Conservation (phyloP, 2,797 vertebrate genomes). For the Sebastes flavidus region DNA sequence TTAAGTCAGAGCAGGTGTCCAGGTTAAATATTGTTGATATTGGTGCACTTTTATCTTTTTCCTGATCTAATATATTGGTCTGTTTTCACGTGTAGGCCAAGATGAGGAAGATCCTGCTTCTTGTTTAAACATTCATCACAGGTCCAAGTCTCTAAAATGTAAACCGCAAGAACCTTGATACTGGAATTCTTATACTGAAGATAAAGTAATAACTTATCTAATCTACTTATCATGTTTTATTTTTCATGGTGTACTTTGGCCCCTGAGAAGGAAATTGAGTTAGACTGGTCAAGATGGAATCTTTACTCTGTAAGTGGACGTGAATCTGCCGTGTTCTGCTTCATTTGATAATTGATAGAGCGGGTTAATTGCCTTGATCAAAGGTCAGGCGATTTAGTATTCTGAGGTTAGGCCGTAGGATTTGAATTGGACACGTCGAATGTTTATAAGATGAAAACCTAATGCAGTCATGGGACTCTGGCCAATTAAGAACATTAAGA, state of each 20-base stretch:
- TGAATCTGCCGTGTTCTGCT: constrained; percentile 57
- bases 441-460: constrained; percentile 75
- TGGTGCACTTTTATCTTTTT: neutral
- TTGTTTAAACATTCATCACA: neutral
- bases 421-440: constrained; percentile 61
- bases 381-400: constrained; percentile 73
- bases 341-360: constrained; percentile 79
- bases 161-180: neutral
- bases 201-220: constrained; percentile 9
- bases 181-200: neutral
- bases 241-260: constrained; percentile 8
- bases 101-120: neutral
- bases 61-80: neutral
- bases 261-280: constrained; percentile 38
- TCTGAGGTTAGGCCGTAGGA: constrained; percentile 65
- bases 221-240: neutral
- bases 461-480: constrained; percentile 70
- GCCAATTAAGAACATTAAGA: constrained; percentile 81
- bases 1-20: constrained; percentile 52
- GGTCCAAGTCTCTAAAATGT: neutral
- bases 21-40: constrained; percentile 27
- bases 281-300: constrained; percentile 45
- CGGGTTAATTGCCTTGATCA: constrained; percentile 79
- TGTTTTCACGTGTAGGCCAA: neutral
- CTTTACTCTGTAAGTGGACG: constrained; percentile 49